Base-by-base conservation (phyloP, 2,797 vertebrate species). In the Propithecus deckenii region DNA sequence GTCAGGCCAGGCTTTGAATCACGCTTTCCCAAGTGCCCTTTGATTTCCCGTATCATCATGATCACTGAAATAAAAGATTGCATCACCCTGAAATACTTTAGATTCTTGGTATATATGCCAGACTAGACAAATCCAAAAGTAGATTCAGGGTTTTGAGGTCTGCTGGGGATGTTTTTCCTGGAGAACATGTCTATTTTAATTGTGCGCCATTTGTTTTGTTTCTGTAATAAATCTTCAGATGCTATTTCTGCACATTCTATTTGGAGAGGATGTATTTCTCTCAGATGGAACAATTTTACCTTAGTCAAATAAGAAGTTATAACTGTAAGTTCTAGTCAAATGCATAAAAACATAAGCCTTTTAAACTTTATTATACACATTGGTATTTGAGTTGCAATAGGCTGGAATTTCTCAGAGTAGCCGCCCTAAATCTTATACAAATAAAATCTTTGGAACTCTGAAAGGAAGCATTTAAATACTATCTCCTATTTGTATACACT, bases 161-260 rank as follows among this genome's bases (percentile, higher is more conserved):
- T 89, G 71, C 17, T 22, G 55, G 86, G 50, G 75, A 50, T 22
- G 25, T 94, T 94, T 92, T 95, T 91, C 92, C 89, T 86, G 63
- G 67, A 91, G 52, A 97, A 89, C 48, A 94, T 89, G 69, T 46
- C 85, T 97, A 94, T 94, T 97, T 97, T 95, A 96, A 91, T 91
- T 96, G 84, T 85, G 69, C 32, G 41, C 43, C 63, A 88, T 92
- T 96, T 95, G 48, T 95, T 97, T 95, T 71, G 35, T 95, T 95
- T 96, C 76, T 94, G n/a, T 86, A 94, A 93, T 96, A 97, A 97
- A 96, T 96, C 83, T 94, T 91, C 57, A 89, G 61, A 59, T 95
- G 80, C 84, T 97, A 96, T 96, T 96, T 95, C 86, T 96, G 55
- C 69, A 89, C 35, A 69, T 91, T 95, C 83, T 97, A 95, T 95